Conservation (phyloP, 2,888 invertebrate genomes). For the Eugnorisma glareosa region DNA sequence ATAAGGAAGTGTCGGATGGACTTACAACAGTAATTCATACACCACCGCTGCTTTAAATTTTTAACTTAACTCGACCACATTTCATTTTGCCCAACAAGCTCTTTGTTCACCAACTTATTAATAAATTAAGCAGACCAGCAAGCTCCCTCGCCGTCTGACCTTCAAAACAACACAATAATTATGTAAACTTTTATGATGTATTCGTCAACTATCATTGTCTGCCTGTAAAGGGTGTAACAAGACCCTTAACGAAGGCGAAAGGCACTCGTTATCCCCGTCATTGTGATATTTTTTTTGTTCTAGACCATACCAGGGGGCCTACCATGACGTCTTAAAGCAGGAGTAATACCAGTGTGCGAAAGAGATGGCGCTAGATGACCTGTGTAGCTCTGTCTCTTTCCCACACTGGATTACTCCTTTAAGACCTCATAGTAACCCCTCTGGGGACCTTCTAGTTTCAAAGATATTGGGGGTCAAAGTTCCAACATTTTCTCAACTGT, state of each 20-base stretch:
- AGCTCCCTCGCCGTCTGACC: slow-evolving; percentile 25
- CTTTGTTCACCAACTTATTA: slow-evolving; percentile 14
- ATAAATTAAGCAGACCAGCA: slow-evolving; percentile 16
- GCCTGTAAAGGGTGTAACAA: no score
- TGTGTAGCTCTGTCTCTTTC: no score
- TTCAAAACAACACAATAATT: slow-evolving; percentile 36
- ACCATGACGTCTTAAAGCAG: no score
- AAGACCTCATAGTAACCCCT: no score
- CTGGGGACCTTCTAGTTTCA: not conserved
- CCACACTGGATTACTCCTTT: no score
- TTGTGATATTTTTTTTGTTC: no score
- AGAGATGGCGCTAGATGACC: no score
- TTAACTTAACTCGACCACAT: slow-evolving; percentile 10
- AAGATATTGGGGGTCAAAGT: not conserved
- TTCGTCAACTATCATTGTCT: not conserved
- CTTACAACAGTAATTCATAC: slow-evolving; percentile 2
- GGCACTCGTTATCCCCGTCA: no score
- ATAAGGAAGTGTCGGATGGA: not conserved
- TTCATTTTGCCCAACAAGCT: slow-evolving; percentile 9
- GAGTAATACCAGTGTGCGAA: no score
- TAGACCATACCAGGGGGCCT: no score
- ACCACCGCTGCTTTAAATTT: slow-evolving; percentile 18
- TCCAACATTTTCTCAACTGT: not conserved
- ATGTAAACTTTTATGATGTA: slow-evolving; percentile 23
- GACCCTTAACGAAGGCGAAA: no score